A percentile compares a stretch with the other conserved stretches of the same genome.
Evolutionary conservation across 2,113 vertebrate species (phyloP).

Genomic region (Crocuta crocuta): DNA sequence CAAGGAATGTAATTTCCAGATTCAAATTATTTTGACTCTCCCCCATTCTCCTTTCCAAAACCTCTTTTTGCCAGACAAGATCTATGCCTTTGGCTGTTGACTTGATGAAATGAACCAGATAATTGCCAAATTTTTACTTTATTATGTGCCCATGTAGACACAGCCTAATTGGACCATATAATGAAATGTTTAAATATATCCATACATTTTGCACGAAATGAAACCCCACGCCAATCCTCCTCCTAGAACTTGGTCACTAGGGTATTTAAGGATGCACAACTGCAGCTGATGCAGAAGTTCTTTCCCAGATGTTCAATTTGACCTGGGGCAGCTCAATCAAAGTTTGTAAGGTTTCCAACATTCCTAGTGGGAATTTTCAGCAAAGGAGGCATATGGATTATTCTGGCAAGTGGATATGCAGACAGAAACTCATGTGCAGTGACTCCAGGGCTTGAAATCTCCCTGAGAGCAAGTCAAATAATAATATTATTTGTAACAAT

Average conservation of each 20-base stretch:
- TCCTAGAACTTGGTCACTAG: constrained; percentile 81
- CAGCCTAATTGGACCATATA: constrained; percentile 62
- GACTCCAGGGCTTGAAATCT: constrained; percentile 64
- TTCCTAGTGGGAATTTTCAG: constrained; percentile 86
- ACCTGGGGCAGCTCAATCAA: constrained; percentile 89
- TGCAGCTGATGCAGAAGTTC: constrained; percentile 84
- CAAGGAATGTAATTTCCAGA: background rate
- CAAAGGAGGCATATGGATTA: constrained; percentile 87
- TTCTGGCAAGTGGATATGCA: constrained; percentile 79
- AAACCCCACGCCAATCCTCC: constrained; percentile 73
- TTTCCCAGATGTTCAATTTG: constrained; percentile 89
- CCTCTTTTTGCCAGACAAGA: background rate
- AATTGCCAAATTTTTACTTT: constrained; percentile 61
- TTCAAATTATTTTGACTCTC: constrained; percentile 16
- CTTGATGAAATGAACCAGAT: constrained; percentile 67
- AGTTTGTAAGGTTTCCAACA: constrained; percentile 87
- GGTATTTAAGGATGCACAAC: constrained; percentile 85
- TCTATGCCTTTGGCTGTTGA: constrained; percentile 49
- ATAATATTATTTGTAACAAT: constrained; percentile 61
- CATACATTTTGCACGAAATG: constrained; percentile 78
- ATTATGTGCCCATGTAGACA: constrained; percentile 53
- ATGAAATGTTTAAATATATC: constrained; percentile 81
- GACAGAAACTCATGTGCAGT: constrained; percentile 39
- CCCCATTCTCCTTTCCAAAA: background rate
- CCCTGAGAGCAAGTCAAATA: constrained; percentile 60